Evolutionary conservation across 2,888 invertebrate species (phyloP).

Genomic region (Andrena hattorfiana): DNA sequence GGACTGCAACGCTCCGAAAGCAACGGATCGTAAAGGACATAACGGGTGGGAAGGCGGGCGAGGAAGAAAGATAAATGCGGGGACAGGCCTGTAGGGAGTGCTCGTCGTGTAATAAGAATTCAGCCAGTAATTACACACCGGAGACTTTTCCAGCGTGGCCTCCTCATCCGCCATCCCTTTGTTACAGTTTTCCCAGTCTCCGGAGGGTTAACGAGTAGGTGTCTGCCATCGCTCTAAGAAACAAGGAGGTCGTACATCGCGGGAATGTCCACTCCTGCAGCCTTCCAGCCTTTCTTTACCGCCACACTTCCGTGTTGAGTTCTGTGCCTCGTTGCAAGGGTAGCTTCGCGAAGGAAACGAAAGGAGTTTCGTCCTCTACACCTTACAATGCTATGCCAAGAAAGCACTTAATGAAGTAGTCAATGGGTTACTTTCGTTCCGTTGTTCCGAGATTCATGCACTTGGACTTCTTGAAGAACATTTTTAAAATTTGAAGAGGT

Average conservation of each 20-base stretch:
- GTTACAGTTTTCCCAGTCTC: constrained; percentile 68
- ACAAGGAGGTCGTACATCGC: constrained; percentile 63
- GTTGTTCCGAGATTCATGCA: too few species aligned
- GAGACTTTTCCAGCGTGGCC: constrained; percentile 71
- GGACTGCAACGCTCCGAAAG: constrained; percentile 19
- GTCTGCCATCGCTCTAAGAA: constrained; percentile 65
- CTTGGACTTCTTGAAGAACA: too few species aligned
- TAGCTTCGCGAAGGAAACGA: neutral
- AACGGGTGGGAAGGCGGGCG: constrained; percentile 7
- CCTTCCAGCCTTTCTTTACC: constrained; percentile 23
- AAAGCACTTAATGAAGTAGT: neutral
- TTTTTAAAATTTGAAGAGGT: too few species aligned
- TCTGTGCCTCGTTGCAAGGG: neutral
- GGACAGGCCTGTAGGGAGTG: constrained; percentile 69
- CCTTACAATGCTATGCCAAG: neutral
- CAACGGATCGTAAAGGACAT: constrained; percentile 33
- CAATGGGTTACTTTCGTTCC: neutral
- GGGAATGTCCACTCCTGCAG: constrained; percentile 45
- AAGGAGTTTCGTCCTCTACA: neutral
- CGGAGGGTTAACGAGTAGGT: constrained; percentile 72
- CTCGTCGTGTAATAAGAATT: constrained; percentile 75
- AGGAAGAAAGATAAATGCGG: constrained; percentile 52
- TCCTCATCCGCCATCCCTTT: constrained; percentile 65
- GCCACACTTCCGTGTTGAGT: constrained; percentile 14
- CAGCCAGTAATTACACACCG: constrained; percentile 75